Percentiles rank a stretch among this genome's conserved stretches.
phyloP scores from a whole-genome alignment of 2,888 invertebrate species.

The Chymomyza fuscimana region DNA sequence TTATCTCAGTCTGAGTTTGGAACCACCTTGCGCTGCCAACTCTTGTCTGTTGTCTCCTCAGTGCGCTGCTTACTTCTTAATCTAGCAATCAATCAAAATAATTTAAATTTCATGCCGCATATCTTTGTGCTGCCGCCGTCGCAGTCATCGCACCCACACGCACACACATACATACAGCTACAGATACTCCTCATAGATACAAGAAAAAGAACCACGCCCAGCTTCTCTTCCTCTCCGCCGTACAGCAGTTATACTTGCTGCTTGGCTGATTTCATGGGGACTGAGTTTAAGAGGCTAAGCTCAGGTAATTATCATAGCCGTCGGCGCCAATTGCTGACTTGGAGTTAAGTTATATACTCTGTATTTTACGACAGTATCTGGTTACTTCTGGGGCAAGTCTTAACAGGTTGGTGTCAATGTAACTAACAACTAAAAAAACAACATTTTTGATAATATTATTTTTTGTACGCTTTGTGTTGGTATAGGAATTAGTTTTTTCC shows the following conservation, averaged over 20 bases:
- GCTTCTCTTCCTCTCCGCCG: not conserved
- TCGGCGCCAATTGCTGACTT: not conserved
- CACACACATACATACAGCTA: conserved; percentile 11
- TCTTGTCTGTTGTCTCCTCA: conserved; percentile 17
- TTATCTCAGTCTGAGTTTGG: not conserved
- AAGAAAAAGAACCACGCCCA: not conserved
- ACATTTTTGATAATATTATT: no score
- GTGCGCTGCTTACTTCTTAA: conserved; percentile 45
- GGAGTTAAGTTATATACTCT: not conserved
- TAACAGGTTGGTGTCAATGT: not conserved
- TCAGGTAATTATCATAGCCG: conserved; percentile 1
- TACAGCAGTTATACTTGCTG: not conserved
- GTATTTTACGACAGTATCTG: not conserved
- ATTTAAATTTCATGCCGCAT: conserved; percentile 73
- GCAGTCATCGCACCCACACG: not conserved
- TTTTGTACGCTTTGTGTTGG: no score
- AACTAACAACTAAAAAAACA: not conserved
- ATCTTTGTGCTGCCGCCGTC: conserved; percentile 18
- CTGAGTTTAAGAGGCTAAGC: conserved; percentile 1
- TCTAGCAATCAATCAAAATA: conserved; percentile 77
- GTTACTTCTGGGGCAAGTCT: not conserved
- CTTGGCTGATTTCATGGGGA: conserved; percentile 6
- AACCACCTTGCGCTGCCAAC: conserved; percentile 15
- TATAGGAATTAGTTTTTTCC: no score
- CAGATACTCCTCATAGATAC: conserved; percentile 13